Conservation (phyloP, 2,888 invertebrate genomes). For the Drosophila ochracea region DNA sequence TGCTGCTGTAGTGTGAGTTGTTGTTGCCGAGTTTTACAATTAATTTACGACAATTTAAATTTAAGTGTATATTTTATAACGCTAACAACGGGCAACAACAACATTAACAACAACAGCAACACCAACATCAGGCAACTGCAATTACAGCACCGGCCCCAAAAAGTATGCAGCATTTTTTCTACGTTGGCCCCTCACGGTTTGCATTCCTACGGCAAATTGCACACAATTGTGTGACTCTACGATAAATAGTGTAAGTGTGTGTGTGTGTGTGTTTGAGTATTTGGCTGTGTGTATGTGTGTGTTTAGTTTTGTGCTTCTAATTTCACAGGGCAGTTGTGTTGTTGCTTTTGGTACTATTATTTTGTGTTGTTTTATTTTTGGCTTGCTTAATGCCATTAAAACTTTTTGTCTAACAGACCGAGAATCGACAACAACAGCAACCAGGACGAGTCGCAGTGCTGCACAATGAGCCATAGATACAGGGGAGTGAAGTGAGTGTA, state of each 20-base stretch:
- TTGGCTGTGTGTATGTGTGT: conserved; percentile 15
- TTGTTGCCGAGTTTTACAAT: conserved; percentile 51
- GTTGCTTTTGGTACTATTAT: conserved; percentile 33
- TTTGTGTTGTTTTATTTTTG: conserved; percentile 62
- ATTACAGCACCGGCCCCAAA: conserved; percentile 48
- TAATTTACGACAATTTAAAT: conserved; percentile 73
- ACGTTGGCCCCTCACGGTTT: neutral
- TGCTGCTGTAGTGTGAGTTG: conserved; percentile 11
- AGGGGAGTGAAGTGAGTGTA: neutral
- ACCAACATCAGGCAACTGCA: conserved; percentile 25
- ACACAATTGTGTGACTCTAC: conserved; percentile 12
- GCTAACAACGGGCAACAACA: conserved; percentile 15
- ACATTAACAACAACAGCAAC: conserved; percentile 2
- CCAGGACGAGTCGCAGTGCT: conserved; percentile 30
- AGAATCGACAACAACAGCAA: conserved; percentile 45
- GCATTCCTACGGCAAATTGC: conserved; percentile 48
- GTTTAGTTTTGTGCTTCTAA: conserved; percentile 43
- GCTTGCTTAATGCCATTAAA: conserved; percentile 71
- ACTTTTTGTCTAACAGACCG: conserved; percentile 75
- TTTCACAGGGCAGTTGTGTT: conserved; percentile 39
- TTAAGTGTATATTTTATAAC: conserved; percentile 68
- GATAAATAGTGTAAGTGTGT: neutral
- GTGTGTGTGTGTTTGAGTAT: neutral
- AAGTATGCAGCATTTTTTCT: conserved; percentile 57
- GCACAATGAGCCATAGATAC: conserved; percentile 23